These are phyloP conservation scores for Bubo blakistoni DNA, from an alignment of 2,113 vertebrate species.

Conservation along the genomic window DNA sequence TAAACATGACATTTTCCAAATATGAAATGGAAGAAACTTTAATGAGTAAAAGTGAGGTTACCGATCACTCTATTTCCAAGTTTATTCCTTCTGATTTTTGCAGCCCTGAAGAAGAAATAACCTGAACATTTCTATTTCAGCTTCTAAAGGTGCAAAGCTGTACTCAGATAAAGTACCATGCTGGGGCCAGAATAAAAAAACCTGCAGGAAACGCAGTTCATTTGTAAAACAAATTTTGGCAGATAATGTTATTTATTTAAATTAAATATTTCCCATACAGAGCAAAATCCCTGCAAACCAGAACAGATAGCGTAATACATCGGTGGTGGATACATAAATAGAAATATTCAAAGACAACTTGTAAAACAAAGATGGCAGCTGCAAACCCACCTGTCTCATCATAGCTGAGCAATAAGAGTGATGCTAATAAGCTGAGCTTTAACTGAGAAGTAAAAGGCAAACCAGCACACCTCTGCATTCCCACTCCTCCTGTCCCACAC, in stretches of 20 bases:
- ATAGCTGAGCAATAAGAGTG: not conserved
- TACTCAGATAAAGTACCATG: not conserved
- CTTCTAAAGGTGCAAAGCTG: not conserved
- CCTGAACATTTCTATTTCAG: not conserved
- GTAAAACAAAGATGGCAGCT: constrained; percentile 1
- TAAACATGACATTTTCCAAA: not conserved
- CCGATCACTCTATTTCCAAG: not conserved
- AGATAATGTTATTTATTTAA: not conserved
- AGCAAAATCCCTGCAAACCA: not conserved
- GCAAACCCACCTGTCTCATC: constrained; percentile 18
- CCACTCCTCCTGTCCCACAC: not conserved
- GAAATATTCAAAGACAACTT: not conserved
- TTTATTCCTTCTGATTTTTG: not conserved
- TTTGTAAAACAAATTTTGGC: not conserved
- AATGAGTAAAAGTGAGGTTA: not conserved
- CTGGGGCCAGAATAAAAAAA: not conserved
- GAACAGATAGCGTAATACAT: not conserved
- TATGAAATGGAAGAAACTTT: not conserved
- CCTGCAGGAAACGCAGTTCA: not conserved
- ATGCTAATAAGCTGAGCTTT: not conserved
- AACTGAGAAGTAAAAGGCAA: not conserved
- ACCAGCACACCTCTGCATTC: not conserved
- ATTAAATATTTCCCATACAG: not conserved
- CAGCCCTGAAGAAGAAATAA: not conserved
- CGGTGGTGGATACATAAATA: not conserved